Conservation (phyloP, 2,888 invertebrate genomes). For the Tetranychus piercei region DNA sequence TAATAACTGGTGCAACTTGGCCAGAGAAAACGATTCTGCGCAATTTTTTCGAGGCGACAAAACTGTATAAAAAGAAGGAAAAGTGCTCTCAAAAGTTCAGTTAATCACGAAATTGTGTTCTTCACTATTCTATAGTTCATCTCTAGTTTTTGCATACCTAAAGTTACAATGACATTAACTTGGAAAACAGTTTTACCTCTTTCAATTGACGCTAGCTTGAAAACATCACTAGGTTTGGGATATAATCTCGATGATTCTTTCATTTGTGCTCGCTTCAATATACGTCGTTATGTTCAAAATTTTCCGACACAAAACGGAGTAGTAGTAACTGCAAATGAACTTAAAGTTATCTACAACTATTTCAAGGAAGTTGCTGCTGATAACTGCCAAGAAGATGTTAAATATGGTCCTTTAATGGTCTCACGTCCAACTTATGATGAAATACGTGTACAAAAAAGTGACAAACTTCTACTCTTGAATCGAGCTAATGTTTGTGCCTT, state of each 20-base stretch:
- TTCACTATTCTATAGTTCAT: too few relatives aligned
- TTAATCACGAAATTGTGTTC: too few relatives aligned
- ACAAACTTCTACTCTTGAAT: too few relatives aligned
- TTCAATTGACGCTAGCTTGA: background rate
- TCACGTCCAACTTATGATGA: background rate
- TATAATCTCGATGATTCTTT: background rate
- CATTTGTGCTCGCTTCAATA: background rate
- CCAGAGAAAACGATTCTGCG: background rate
- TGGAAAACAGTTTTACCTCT: background rate
- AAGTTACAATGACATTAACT: background rate
- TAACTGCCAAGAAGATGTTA: background rate
- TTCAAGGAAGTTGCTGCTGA: background rate
- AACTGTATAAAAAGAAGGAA: background rate
- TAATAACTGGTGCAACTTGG: background rate
- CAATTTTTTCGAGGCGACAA: background rate
- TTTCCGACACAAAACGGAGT: background rate
- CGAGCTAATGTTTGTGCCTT: too few relatives aligned
- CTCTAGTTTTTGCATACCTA: too few relatives aligned
- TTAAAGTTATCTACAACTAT: background rate
- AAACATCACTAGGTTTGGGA: background rate
- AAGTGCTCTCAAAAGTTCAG: too few relatives aligned
- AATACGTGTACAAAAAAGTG: background rate
- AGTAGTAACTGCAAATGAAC: background rate
- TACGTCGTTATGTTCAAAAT: background rate
- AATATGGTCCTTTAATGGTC: background rate